These are phyloP conservation scores for Armadillidium nasatum DNA, from an alignment of 1,140 invertebrate genomes.

Conservation along the genomic window DNA sequence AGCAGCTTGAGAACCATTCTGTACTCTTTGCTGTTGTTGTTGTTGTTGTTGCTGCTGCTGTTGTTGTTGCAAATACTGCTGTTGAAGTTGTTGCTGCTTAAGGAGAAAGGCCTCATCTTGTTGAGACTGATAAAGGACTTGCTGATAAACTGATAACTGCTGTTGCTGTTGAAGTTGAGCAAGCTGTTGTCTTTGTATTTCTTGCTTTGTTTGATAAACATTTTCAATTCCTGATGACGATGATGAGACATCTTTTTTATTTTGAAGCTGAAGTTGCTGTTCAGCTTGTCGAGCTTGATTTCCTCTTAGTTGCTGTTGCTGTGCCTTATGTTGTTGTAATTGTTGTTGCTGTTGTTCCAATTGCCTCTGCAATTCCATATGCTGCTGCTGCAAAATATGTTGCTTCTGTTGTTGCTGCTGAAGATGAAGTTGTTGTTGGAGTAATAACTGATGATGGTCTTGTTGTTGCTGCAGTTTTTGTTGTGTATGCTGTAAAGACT, in stretches of 20 bases:
- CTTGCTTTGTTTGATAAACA: conserved; percentile 16
- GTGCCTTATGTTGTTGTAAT: conserved; percentile 31
- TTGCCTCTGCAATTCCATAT: conserved; percentile 34
- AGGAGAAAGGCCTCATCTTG: conserved; percentile 14
- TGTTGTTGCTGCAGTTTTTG: conserved; percentile 35
- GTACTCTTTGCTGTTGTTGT: conserved; percentile 25
- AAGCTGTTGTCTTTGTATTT: conserved; percentile 25
- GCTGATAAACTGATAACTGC: conserved; percentile 22
- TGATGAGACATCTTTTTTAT: not conserved
- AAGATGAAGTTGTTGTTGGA: conserved; percentile 18
- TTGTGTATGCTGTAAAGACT: conserved; percentile 28
- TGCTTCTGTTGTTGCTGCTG: conserved; percentile 39
- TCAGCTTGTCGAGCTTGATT: conserved; percentile 26
- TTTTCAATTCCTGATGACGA: not conserved
- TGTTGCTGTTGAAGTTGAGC: conserved; percentile 31
- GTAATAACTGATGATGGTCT: conserved; percentile 13
- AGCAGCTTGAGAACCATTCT: conserved; percentile 7
- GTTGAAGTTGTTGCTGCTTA: conserved; percentile 27
- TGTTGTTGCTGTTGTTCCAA: conserved; percentile 31
- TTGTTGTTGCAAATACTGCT: conserved; percentile 13
- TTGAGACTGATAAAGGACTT: not conserved
- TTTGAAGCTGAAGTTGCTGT: conserved; percentile 29
- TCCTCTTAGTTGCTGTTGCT: conserved; percentile 29
- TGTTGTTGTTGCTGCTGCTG: conserved; percentile 26
- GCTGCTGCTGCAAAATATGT: conserved; percentile 26